Evolutionary conservation across 2,113 vertebrate species (phyloP).

Genomic region (Bucco capensis): DNA sequence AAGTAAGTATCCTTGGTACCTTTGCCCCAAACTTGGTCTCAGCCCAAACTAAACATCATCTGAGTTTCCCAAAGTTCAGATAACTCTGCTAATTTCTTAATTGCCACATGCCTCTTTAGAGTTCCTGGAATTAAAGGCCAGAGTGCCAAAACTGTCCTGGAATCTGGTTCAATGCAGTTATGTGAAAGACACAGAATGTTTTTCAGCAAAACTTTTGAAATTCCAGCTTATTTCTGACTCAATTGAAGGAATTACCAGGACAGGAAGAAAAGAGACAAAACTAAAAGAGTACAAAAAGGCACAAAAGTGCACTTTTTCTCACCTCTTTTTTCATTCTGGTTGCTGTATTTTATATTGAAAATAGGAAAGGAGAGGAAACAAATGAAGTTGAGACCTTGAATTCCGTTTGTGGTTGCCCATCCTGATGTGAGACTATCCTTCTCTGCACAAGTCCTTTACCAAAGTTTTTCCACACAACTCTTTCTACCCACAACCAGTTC

Average conservation of each 20-base stretch:
- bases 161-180: not conserved
- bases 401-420: not conserved
- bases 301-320: not conserved
- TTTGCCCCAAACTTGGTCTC: not conserved
- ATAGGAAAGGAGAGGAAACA: not conserved
- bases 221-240: not conserved
- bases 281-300: not conserved
- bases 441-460: not conserved
- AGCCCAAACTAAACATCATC: not conserved
- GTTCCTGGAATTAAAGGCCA: not conserved
- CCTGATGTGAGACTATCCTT: not conserved
- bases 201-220: not conserved
- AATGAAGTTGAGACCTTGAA: not conserved
- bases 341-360: not conserved
- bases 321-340: not conserved
- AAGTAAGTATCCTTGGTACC: not conserved
- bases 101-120: not conserved
- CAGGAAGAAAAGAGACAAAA: not conserved
- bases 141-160: not conserved
- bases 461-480: not conserved
- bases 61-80: not conserved
- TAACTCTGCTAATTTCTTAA: conserved; percentile 1
- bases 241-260: not conserved
- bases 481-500: not conserved
- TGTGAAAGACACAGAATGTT: not conserved